Conservation (phyloP, 2,888 invertebrate genomes). For the Lithosia quadra region DNA sequence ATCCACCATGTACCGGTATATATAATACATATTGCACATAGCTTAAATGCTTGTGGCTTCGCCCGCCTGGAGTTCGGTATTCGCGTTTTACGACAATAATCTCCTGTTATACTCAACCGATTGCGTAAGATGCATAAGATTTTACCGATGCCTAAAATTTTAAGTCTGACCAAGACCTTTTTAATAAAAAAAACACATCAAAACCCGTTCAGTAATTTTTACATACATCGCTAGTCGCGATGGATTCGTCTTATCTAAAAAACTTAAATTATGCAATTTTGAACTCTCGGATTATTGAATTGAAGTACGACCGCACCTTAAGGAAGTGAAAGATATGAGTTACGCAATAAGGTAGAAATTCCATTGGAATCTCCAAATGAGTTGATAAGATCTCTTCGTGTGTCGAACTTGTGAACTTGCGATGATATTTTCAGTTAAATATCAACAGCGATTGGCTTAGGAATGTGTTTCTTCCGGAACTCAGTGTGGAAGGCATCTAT, state of each 20-base stretch:
- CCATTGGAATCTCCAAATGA: conserved; percentile 3
- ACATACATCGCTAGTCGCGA: too few relatives aligned
- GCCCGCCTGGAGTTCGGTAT: too few relatives aligned
- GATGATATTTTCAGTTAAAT: neutral
- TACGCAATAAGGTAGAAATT: neutral
- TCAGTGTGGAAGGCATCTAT: neutral
- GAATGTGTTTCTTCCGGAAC: neutral
- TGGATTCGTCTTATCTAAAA: neutral
- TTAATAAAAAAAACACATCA: too few relatives aligned
- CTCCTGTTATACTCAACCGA: too few relatives aligned
- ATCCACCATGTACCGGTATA: too few relatives aligned
- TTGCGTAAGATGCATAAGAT: too few relatives aligned
- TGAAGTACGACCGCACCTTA: neutral
- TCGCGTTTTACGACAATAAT: too few relatives aligned
- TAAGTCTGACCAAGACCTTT: too few relatives aligned
- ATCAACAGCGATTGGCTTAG: conserved; percentile 6
- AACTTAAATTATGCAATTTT: neutral
- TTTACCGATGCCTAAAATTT: too few relatives aligned
- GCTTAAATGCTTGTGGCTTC: too few relatives aligned
- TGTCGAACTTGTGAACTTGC: neutral
- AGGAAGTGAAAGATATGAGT: neutral
- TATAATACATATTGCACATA: too few relatives aligned
- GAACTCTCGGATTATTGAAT: neutral
- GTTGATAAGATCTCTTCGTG: conserved; percentile 12
- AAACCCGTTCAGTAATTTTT: too few relatives aligned